Percentiles rank a stretch among this genome's conserved stretches.
phyloP scores from a whole-genome alignment of 2,113 vertebrate species.

The Mungos mungo region DNA sequence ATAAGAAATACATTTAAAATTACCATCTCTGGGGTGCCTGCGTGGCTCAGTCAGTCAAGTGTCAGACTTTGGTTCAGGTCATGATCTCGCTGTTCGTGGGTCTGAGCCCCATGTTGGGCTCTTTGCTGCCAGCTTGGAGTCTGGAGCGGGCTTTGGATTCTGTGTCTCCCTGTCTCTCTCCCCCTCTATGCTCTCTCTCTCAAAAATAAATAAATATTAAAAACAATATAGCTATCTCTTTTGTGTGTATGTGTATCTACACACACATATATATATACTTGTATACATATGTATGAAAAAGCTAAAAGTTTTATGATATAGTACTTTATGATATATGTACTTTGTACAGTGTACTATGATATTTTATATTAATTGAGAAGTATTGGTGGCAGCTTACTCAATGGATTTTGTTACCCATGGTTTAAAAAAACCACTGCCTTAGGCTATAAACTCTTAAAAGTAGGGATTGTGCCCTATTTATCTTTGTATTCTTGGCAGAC shows the following conservation, averaged over 20 bases:
- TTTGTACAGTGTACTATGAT: background rate
- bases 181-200: no score
- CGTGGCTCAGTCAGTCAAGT: no score
- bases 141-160: no score
- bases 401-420: background rate
- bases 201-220: no score
- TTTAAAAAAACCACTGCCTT: background rate
- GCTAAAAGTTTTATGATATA: constrained; percentile 10
- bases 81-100: no score
- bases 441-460: constrained; percentile 30
- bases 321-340: background rate
- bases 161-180: no score
- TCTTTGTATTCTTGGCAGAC: constrained; percentile 12
- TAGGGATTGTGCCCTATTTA: background rate
- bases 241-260: background rate
- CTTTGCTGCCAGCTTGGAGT: no score
- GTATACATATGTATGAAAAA: background rate
- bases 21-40: background rate
- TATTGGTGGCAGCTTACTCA: background rate
- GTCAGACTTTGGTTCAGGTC: no score
- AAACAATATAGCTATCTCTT: background rate
- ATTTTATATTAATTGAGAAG: constrained; percentile 43
- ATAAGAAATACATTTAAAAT: constrained; percentile 4
- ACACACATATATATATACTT: background rate
- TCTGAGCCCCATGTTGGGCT: no score